Percentiles rank a stretch among this genome's conserved stretches.
Evolutionary conservation across 2,113 vertebrate species (phyloP).

Genomic region (Motacilla tschutschensis): DNA sequence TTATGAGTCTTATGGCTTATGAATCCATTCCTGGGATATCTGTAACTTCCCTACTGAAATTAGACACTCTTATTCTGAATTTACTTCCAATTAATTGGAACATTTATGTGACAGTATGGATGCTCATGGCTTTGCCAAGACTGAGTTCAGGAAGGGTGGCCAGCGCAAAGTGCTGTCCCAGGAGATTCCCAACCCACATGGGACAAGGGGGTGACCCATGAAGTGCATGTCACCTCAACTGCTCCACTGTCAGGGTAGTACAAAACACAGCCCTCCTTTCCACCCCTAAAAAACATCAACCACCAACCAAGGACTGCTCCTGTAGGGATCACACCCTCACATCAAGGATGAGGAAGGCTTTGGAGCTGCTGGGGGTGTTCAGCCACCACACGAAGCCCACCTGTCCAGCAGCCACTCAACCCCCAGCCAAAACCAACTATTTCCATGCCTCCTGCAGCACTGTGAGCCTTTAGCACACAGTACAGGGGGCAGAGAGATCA

Average conservation of each 20-base stretch:
- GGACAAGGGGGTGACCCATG: neutral
- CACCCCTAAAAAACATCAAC: neutral
- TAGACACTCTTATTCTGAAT: neutral
- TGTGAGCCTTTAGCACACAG: rapidly evolving
- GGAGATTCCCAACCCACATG: rapidly evolving
- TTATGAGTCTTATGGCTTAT: neutral
- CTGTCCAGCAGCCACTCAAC: neutral
- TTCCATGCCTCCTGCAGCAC: neutral
- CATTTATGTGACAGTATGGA: rapidly evolving
- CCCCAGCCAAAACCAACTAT: neutral
- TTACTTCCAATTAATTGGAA: neutral
- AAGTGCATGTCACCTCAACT: no score
- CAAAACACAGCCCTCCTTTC: neutral
- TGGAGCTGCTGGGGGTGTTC: neutral
- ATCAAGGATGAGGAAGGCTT: rapidly evolving
- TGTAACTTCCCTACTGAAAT: neutral
- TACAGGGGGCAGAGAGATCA: neutral
- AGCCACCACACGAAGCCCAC: rapidly evolving
- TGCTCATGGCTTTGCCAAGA: neutral
- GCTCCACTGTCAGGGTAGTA: no score
- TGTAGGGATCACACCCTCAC: neutral
- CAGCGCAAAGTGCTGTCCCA: rapidly evolving
- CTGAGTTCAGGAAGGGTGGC: neutral
- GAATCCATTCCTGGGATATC: neutral
- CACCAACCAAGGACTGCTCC: neutral